Evolutionary conservation across 2,888 invertebrate genomes (phyloP).

Genomic region (Tetragonula carbonaria): DNA sequence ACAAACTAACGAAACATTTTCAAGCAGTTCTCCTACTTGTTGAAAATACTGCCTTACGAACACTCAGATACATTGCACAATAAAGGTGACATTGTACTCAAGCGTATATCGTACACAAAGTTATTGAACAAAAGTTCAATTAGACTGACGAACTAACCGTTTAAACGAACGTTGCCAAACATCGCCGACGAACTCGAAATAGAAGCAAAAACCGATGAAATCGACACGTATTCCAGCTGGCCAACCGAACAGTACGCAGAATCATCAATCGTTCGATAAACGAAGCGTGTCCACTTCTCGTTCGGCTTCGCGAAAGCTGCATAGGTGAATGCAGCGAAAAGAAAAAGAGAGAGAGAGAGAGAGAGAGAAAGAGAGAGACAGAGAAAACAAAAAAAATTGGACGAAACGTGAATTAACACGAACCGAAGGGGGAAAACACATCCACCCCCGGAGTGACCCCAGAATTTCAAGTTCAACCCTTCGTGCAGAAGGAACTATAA

Average conservation of each 20-base stretch:
- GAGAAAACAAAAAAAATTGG: slow-evolving; percentile 7
- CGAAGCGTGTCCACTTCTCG: background rate
- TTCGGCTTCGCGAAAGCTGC: background rate
- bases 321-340: background rate
- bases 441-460: slow-evolving; percentile 10
- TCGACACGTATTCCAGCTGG: background rate
- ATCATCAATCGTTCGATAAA: slow-evolving; percentile 26
- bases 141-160: no score
- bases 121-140: no score
- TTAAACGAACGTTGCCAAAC: background rate
- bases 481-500: slow-evolving; percentile 46
- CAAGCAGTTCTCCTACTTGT: no score
- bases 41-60: no score
- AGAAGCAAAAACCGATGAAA: background rate
- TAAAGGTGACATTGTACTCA: no score
- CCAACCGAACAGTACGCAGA: background rate
- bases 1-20: no score
- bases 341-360: no score
- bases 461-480: slow-evolving; percentile 57
- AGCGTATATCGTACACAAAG: no score
- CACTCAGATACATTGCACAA: no score
- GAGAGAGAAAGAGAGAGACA: no score
- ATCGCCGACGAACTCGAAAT: background rate
- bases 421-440: background rate
- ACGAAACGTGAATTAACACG: slow-evolving; percentile 59